A percentile compares a stretch with the other conserved stretches of the same genome.
phyloP scores from a whole-genome alignment of 2,797 vertebrate genomes.

The Lutjanus argentimaculatus region DNA sequence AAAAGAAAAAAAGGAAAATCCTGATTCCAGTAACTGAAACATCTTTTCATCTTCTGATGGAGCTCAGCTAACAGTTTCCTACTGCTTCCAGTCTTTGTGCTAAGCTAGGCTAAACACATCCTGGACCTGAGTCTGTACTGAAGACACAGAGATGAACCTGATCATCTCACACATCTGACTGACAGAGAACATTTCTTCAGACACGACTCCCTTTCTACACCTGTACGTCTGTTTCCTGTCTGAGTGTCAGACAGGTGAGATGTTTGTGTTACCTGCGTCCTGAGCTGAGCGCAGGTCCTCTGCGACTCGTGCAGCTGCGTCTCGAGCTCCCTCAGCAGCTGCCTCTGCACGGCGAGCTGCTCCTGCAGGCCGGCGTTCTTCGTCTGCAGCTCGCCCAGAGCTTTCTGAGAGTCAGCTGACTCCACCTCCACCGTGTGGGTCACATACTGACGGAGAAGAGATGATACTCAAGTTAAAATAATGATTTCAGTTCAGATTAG shows the following conservation, averaged over 20 bases:
- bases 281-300: constrained; percentile 88
- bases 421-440: constrained; percentile 91
- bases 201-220: too few species aligned
- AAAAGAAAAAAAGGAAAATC: too few species aligned
- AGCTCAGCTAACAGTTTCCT: background rate
- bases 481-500: too few species aligned
- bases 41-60: background rate
- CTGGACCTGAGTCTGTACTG: background rate
- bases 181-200: too few species aligned
- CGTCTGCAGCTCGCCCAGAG: constrained; percentile 88
- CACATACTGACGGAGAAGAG: constrained; percentile 82
- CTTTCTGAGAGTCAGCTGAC: constrained; percentile 87
- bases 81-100: background rate
- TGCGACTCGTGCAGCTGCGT: constrained; percentile 93
- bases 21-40: too few species aligned
- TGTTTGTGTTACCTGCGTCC: constrained; percentile 88
- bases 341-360: constrained; percentile 91
- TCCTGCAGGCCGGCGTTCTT: constrained; percentile 91
- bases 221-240: too few species aligned
- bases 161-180: too few species aligned
- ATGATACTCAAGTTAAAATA: too few species aligned
- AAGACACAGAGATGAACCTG: background rate
- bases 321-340: constrained; percentile 92
- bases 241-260: too few species aligned
- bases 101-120: constrained; percentile 1